These are phyloP conservation scores for Xenopus borealis DNA, from an alignment of 2,113 vertebrate species.

Conservation along the genomic window DNA sequence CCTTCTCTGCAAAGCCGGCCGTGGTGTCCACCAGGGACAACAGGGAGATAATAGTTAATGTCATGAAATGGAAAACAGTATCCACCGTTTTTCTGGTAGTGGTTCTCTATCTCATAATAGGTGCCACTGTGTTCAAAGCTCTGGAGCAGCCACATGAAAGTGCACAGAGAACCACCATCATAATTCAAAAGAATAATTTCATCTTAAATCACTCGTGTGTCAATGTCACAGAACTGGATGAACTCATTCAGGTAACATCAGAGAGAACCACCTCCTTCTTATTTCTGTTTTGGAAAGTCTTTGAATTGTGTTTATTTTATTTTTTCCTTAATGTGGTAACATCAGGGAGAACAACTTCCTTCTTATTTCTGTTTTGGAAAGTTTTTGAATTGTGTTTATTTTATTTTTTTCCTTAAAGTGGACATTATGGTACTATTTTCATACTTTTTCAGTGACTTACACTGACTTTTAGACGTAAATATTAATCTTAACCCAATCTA, in stretches of 20 bases:
- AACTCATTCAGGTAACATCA: conserved; percentile 85
- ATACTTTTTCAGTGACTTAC: too few relatives aligned
- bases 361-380: too few relatives aligned
- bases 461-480: too few relatives aligned
- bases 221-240: conserved; percentile 87
- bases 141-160: conserved; percentile 93
- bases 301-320: too few relatives aligned
- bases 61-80: conserved; percentile 99
- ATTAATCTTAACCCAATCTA: too few relatives aligned
- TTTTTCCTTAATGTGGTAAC: conserved; percentile 62
- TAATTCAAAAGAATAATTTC: conserved; percentile 85
- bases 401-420: too few relatives aligned
- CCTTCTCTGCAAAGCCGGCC: conserved; percentile 87
- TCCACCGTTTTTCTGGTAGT: conserved; percentile 95
- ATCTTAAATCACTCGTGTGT: conserved; percentile 83
- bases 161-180: conserved; percentile 82
- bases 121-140: conserved; percentile 91
- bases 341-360: not conserved
- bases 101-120: conserved; percentile 91
- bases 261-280: too few relatives aligned
- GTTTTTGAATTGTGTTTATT: too few relatives aligned
- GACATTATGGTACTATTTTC: too few relatives aligned
- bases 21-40: conserved; percentile 82
- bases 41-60: conserved; percentile 79
- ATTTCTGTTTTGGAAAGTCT: too few relatives aligned